Conservation (phyloP, 2,888 invertebrate species). For the Unio delphinus region DNA sequence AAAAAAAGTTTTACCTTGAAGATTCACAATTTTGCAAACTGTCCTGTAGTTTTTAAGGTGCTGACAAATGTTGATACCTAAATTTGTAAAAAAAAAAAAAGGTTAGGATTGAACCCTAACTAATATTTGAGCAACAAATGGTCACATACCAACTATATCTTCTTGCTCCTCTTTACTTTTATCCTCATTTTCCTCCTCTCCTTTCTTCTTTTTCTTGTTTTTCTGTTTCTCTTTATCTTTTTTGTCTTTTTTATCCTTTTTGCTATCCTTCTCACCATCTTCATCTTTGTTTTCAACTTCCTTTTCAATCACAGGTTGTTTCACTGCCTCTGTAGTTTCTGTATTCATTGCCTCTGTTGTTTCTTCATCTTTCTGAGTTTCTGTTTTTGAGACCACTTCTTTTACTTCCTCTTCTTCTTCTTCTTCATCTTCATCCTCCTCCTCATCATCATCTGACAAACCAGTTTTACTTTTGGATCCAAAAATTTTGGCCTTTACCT, state of each 20-base stretch:
- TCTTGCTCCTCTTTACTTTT: constrained; percentile 25
- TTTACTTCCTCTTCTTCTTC: constrained; percentile 10
- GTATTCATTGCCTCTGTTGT: constrained; percentile 11
- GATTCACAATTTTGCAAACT: no score
- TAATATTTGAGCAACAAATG: neutral
- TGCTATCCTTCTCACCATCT: constrained; percentile 19
- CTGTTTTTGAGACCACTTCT: constrained; percentile 15
- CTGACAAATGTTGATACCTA: no score
- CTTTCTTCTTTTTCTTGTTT: constrained; percentile 20
- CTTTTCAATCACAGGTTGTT: constrained; percentile 10
- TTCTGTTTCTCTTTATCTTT: constrained; percentile 10
- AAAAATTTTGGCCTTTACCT: neutral
- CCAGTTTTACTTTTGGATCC: constrained; percentile 3
- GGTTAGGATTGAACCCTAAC: neutral
- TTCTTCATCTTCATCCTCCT: constrained; percentile 20
- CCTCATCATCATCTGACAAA: constrained; percentile 19
- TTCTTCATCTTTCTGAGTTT: constrained; percentile 18
- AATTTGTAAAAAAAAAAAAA: no score
- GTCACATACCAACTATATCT: constrained; percentile 6
- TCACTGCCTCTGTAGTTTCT: constrained; percentile 9
- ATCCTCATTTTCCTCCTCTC: constrained; percentile 25
- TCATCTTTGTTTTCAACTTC: constrained; percentile 11
- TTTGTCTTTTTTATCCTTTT: constrained; percentile 14
- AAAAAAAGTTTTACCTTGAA: no score
- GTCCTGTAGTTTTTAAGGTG: no score